Evolutionary conservation across 1,140 invertebrate genomes (phyloP).

Genomic region (Samia ricini): DNA sequence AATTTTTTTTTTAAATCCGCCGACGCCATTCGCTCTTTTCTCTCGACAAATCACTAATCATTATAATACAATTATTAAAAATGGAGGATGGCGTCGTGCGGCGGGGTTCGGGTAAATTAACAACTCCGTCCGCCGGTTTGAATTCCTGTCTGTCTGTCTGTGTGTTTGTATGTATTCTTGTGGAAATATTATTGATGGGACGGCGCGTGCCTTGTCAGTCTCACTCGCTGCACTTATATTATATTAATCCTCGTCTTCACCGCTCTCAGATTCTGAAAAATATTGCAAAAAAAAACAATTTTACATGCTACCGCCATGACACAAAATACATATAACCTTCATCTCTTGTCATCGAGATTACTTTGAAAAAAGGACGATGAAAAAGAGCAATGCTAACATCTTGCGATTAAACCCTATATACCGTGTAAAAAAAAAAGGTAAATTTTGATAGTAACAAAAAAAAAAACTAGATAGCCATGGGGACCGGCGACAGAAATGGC

Average conservation of each 20-base stretch:
- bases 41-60: too few species aligned
- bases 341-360: too few species aligned
- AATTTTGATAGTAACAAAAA: too few species aligned
- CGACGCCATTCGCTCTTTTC: not conserved
- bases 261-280: constrained; percentile 63
- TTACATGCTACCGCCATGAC: too few species aligned
- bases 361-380: too few species aligned
- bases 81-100: not conserved
- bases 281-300: not conserved
- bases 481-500: too few species aligned
- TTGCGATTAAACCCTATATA: too few species aligned
- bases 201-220: constrained; percentile 59
- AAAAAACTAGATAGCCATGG: too few species aligned
- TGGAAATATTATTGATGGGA: not conserved
- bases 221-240: constrained; percentile 67
- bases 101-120: constrained; percentile 1
- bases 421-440: too few species aligned
- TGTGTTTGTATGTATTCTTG: constrained; percentile 16
- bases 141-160: constrained; percentile 10
- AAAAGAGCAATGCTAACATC: too few species aligned
- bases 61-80: too few species aligned
- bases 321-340: too few species aligned
- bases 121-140: constrained; percentile 4
- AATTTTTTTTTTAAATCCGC: not conserved
- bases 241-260: constrained; percentile 68